Conservation (phyloP, 2,888 invertebrate genomes). For the Odontomyia ornata region DNA sequence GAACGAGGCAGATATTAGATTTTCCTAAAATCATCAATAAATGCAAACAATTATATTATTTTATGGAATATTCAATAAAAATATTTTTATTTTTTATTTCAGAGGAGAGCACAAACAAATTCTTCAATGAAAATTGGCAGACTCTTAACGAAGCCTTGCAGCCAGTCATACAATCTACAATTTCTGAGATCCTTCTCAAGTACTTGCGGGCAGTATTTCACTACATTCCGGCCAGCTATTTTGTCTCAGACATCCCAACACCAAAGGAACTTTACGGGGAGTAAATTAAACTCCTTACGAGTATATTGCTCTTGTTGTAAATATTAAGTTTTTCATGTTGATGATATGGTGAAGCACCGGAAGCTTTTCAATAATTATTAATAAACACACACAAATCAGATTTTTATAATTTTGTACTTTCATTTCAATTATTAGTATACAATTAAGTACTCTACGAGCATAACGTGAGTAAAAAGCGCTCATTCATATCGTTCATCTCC, state of each 20-base stretch:
- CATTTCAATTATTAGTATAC: neutral
- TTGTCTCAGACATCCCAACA: slow-evolving; percentile 71
- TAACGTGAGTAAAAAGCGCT: neutral
- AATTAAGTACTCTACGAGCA: neutral
- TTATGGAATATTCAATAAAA: neutral
- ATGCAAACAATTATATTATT: no score
- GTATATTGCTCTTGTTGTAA: neutral
- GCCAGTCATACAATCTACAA: slow-evolving; percentile 75
- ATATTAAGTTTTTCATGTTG: neutral
- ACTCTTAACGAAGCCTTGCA: slow-evolving; percentile 76
- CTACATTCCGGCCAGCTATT: slow-evolving; percentile 75
- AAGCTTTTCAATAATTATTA: neutral
- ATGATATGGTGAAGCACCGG: neutral
- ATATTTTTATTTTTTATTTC: slow-evolving; percentile 55
- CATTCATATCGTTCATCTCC: neutral
- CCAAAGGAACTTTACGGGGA: slow-evolving; percentile 60
- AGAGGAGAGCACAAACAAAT: slow-evolving; percentile 80
- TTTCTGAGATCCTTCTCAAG: slow-evolving; percentile 74
- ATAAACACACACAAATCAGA: neutral
- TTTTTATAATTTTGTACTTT: no score
- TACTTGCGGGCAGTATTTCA: slow-evolving; percentile 75
- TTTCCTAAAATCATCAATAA: no score
- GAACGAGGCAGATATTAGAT: no score
- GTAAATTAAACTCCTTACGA: neutral
- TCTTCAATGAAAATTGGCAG: slow-evolving; percentile 78